These are phyloP conservation scores for Psix sp. DNA, from an alignment of 1,140 invertebrate species.

Conservation along the genomic window DNA sequence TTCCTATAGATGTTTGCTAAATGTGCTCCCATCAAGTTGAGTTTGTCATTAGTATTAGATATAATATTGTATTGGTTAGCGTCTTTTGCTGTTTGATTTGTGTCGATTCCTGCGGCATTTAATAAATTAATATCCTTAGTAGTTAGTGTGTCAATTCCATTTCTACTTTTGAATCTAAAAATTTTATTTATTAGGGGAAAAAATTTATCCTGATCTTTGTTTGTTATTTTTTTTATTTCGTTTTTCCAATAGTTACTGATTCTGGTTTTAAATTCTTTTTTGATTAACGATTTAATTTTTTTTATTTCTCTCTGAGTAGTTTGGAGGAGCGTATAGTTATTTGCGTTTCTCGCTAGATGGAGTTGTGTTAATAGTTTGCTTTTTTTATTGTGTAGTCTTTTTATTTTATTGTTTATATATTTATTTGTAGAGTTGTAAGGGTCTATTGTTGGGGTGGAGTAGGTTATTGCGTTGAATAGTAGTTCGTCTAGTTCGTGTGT, in stretches of 20 bases:
- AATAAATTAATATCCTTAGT: background rate
- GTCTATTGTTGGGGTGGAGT: too few relatives aligned
- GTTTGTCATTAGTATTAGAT: background rate
- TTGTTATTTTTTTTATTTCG: conserved; percentile 9
- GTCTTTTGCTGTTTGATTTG: background rate
- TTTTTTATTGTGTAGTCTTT: too few relatives aligned
- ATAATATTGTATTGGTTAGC: background rate
- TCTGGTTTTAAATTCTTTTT: conserved; percentile 1
- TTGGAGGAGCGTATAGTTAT: too few relatives aligned
- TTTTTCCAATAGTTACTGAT: conserved; percentile 12
- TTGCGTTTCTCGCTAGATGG: too few relatives aligned
- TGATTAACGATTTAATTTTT: background rate
- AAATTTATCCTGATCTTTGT: background rate
- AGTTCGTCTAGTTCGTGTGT: too few relatives aligned
- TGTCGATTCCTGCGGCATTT: background rate
- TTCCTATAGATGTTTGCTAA: background rate
- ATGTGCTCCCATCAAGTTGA: conserved; percentile 1
- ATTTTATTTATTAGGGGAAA: conserved; percentile 24
- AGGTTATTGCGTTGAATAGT: too few relatives aligned
- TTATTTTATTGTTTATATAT: too few relatives aligned
- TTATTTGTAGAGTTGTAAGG: too few relatives aligned
- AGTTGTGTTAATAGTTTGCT: too few relatives aligned
- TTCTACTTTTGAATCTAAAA: conserved; percentile 13
- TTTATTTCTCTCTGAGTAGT: background rate
- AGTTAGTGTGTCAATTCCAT: background rate